Evolutionary conservation across 2,113 vertebrate genomes (phyloP), one percentile per base, ranked within the genome.

Genomic region (Siniperca chuatsi): DNA sequence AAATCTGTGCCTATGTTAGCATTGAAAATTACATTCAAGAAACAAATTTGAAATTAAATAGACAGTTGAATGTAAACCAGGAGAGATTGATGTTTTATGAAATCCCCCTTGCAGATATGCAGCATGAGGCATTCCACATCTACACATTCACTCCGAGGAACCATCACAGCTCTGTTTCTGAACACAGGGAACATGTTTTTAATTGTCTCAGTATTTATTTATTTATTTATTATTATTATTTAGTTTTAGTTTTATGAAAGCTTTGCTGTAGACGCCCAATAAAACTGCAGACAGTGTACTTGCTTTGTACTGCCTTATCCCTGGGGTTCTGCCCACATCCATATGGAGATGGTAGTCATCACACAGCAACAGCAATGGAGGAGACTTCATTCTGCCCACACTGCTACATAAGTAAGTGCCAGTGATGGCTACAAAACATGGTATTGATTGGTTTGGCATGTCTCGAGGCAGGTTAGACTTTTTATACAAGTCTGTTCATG

Each of bases 211-310:
- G 44, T 15, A 7, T 66, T 29, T 29, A 29, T 29, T 29, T 29
- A 29, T 29, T 29, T 29, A 29, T 29, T 29, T 29, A 29, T 29
- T 29, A 29, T 29, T 29, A 29, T 29, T 29, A 29, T 29, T 29
- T 29, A 29, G 29, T 29, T 29, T 29, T 29, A 29, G 58, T 55
- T 48, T 37, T 50, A 23, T 71, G 58, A 64, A 42, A 69, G 35
- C 62, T 48, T 66, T 64, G n/a, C 33, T 46, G 52, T n/a, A 57
- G 8, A 66, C 48, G 23, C 35, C 44, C 48, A 65, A 76, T 83
- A 75, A 62, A 64, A 54, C 62, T 10, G 16, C 52, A 23, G 40
- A 57, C 60, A 33, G 23, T 60, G 58, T 72, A 7, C 62, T 62
- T 35, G 16, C 58, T 75, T 57, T n/a, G 29, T 21, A 3, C 16